These are phyloP conservation scores for Crax fasciolata DNA, from an alignment of 2,797 vertebrate genomes.

Conservation along the genomic window DNA sequence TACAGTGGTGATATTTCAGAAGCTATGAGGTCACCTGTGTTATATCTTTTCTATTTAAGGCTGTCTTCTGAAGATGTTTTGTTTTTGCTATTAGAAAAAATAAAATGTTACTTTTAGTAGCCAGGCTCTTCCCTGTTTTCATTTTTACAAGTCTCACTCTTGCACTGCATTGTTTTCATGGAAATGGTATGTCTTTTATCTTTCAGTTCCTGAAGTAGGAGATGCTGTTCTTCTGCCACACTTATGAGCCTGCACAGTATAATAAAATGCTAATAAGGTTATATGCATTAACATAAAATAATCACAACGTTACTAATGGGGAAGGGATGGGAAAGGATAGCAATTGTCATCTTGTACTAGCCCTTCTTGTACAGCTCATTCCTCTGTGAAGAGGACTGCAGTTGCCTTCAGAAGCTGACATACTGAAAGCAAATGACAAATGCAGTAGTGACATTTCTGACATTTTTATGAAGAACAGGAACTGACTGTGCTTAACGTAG, in stretches of 20 bases:
- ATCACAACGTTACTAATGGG: neutral
- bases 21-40: neutral
- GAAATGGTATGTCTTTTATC: accelerated
- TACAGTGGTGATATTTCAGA: neutral
- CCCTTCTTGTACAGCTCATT: neutral
- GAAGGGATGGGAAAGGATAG: neutral
- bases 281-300: neutral
- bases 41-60: neutral
- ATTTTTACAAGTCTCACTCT: neutral
- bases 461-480: neutral
- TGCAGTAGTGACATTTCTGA: neutral
- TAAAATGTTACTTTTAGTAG: neutral
- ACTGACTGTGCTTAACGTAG: neutral
- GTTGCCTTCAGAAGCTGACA: neutral
- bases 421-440: neutral
- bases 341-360: neutral
- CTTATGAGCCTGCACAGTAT: neutral
- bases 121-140: neutral
- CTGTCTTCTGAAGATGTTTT: neutral
- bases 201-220: neutral
- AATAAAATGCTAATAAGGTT: neutral
- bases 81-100: neutral
- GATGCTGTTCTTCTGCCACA: neutral
- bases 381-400: neutral
- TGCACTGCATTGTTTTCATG: neutral